Percentiles rank a stretch among this genome's conserved stretches.
These are phyloP conservation scores for Epistrophe eligans DNA, from an alignment of 2,888 invertebrate genomes.

Conservation along the genomic window DNA sequence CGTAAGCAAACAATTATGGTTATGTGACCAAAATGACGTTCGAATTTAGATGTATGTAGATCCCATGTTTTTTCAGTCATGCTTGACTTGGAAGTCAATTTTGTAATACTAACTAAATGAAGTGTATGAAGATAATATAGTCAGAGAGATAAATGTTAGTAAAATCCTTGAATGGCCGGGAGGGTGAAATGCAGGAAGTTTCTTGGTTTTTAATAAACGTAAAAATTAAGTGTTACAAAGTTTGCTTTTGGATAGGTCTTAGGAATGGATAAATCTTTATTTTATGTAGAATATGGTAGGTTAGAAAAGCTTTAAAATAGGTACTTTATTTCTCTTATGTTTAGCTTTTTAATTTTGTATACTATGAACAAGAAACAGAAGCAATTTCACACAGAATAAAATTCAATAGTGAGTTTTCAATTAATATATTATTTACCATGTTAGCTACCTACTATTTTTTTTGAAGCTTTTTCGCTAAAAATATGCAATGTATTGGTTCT, in stretches of 20 bases:
- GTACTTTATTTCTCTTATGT: no score
- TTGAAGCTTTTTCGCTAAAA: no score
- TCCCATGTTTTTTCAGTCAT: not conserved
- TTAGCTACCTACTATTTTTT: no score
- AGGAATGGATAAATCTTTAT: not conserved
- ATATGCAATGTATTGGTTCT: no score
- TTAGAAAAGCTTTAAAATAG: no score
- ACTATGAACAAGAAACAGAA: no score
- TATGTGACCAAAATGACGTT: slow-evolving; percentile 20
- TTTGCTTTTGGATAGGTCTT: not conserved
- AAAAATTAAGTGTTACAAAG: not conserved
- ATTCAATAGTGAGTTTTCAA: no score
- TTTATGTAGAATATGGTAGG: no score
- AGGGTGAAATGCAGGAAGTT: not conserved
- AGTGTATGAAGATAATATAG: slow-evolving; percentile 1
- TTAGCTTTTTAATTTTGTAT: no score
- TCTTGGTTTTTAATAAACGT: slow-evolving; percentile 7
- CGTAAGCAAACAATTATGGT: slow-evolving; percentile 15
- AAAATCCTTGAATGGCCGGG: not conserved
- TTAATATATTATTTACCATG: no score
- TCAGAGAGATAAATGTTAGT: not conserved
- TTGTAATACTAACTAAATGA: slow-evolving; percentile 7
- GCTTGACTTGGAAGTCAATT: not conserved
- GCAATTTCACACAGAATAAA: no score
- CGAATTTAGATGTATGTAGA: not conserved